Base-by-base conservation (phyloP, 2,113 vertebrate species). In the Pipa parva region DNA sequence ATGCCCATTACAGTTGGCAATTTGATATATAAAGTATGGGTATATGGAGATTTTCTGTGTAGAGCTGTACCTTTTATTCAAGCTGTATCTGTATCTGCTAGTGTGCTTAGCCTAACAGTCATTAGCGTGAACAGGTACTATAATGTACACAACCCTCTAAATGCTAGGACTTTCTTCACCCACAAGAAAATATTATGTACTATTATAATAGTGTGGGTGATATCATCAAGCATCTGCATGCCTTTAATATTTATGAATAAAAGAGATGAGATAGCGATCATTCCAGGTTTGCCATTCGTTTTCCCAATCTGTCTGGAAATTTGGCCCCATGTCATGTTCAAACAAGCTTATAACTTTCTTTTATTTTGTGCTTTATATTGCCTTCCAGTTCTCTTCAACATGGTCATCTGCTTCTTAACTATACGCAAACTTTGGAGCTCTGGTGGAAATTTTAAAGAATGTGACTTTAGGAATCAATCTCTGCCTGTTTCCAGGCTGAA, bases 301-400 rank as follows among this genome's bases (percentile, higher is more conserved):
- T 88, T 93, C 63, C 81, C 89, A 63, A 87, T 94, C 29, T 96
- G 93, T 80, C 87, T 90, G 64, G 93, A 96, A 79, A 83, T 89
- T 45, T 96, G 93, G 93, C 91, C 93, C 9, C 86, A 90, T 69
- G 87, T 87, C 50, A 87, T 82, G 51, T 84, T 94, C n/a, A 95
- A 92, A 74, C 92, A 93, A 76, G 89, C 90, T 73, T 95, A 96
- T 78, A 95, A 92, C 12, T 91, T 94, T 5, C 80, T 96, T 28
- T 88, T 96, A n/a, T 96, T 96, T 70, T 87, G 92, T 7, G 81
- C 85, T 52, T 92, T 96, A 66, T 96, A 95, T 84, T 94, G 94
- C 76, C 78, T 95, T 63, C 94, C 94, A 0, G 94, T 95, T 39
- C 83, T 91, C 27, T 96, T 96, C 77, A 96, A 96, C 81, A 84